Evolutionary conservation across 2,888 invertebrate genomes (phyloP).

Genomic region (Meiosimyza decipiens): DNA sequence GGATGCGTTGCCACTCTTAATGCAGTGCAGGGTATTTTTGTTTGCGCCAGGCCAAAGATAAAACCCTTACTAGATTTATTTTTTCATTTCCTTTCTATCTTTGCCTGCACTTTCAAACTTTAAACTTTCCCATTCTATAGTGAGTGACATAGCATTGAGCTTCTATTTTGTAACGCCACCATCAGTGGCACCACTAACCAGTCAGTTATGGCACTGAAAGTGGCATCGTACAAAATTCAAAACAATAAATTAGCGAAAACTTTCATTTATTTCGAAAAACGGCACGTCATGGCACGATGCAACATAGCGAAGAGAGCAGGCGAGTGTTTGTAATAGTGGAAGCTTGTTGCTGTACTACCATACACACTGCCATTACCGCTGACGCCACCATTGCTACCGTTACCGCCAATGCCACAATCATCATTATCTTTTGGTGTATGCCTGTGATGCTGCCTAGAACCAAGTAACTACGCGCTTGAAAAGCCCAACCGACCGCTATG

Average conservation of each 20-base stretch:
- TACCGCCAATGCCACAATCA: neutral
- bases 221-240: slow-evolving; percentile 22
- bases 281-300: neutral
- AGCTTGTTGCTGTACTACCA: slow-evolving; percentile 14
- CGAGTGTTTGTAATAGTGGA: neutral
- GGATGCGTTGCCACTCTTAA: no score
- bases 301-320: no score
- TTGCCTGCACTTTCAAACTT: no score
- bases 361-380: neutral
- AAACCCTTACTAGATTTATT: no score
- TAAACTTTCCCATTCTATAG: no score
- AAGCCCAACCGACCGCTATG: slow-evolving; percentile 17
- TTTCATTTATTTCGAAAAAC: slow-evolving; percentile 27
- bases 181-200: neutral
- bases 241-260: slow-evolving; percentile 34
- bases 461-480: neutral
- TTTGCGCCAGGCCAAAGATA: no score
- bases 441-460: neutral
- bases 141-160: no score
- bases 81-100: no score
- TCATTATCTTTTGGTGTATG: slow-evolving; percentile 11
- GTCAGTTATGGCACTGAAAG: slow-evolving; percentile 32
- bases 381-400: neutral
- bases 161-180: neutral
- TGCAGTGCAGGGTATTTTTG: no score